phyloP scores from a whole-genome alignment of 2,797 vertebrate species.

The Vespertilio murinus region DNA sequence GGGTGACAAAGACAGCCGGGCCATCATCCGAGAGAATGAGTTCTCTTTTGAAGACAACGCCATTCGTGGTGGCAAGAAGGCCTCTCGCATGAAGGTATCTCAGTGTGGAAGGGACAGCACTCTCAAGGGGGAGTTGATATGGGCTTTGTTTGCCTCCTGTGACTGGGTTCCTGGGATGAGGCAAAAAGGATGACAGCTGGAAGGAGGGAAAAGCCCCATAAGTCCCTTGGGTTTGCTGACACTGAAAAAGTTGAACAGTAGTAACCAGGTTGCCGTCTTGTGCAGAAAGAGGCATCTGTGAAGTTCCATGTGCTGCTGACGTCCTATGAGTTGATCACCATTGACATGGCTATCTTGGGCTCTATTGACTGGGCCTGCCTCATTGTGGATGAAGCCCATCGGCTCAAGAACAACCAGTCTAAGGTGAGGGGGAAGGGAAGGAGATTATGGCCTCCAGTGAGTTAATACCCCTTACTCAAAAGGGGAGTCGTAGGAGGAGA shows the following conservation, averaged over 20 bases:
- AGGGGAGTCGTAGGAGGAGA: not conserved
- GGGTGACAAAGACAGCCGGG: slow-evolving; percentile 98
- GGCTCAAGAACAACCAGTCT: slow-evolving; percentile 98
- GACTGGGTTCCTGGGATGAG: not conserved
- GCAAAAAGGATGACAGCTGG: not conserved
- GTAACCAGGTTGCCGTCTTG: not conserved
- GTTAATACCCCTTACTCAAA: not conserved
- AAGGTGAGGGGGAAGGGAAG: slow-evolving; percentile 86
- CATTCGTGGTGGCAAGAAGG: slow-evolving; percentile 97
- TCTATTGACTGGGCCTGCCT: slow-evolving; percentile 99
- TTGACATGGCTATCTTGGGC: slow-evolving; percentile 96
- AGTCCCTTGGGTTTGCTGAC: not conserved
- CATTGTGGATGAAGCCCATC: slow-evolving; percentile 98
- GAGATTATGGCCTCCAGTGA: not conserved
- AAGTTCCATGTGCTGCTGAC: slow-evolving; percentile 98
- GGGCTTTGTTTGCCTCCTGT: not conserved
- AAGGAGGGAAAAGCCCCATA: not conserved
- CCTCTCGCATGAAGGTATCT: slow-evolving; percentile 96
- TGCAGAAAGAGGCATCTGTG: slow-evolving; percentile 96
- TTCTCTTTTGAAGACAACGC: slow-evolving; percentile 98
- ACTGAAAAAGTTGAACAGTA: not conserved
- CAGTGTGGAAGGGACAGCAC: not conserved
- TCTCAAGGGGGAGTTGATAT: not conserved
- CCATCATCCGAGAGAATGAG: slow-evolving; percentile 98
- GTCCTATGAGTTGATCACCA: slow-evolving; percentile 97